Conservation (phyloP, 2,113 vertebrate species). For the Gambusia holbrooki region DNA sequence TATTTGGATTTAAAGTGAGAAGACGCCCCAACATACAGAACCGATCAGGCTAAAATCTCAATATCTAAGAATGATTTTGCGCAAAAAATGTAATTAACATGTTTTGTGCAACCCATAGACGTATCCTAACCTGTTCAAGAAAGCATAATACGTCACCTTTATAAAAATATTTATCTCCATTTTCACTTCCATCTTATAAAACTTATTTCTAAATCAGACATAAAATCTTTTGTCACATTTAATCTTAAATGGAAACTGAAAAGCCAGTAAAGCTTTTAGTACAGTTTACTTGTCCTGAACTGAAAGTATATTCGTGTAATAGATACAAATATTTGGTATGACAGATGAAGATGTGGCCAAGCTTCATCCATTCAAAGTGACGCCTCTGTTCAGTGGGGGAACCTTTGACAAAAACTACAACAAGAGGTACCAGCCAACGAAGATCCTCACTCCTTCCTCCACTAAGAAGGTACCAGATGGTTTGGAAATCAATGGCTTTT, state of each 20-base stretch:
- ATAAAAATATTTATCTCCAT: too few species aligned
- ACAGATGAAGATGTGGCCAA: constrained; percentile 33
- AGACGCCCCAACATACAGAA: too few species aligned
- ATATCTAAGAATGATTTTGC: too few species aligned
- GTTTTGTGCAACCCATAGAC: too few species aligned
- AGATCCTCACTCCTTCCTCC: constrained; percentile 66
- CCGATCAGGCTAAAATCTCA: too few species aligned
- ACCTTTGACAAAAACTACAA: constrained; percentile 83
- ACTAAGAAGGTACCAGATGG: constrained; percentile 71
- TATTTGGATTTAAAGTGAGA: too few species aligned
- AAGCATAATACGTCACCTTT: too few species aligned
- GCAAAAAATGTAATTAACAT: too few species aligned
- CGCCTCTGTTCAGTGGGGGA: constrained; percentile 75
- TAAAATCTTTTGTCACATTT: not conserved
- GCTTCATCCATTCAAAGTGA: constrained; percentile 69
- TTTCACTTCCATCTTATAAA: too few species aligned
- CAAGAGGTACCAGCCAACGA: constrained; percentile 71
- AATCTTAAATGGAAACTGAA: not conserved
- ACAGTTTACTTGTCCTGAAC: not conserved
- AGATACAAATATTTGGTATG: not conserved
- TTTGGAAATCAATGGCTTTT: too few species aligned
- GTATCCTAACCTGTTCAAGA: too few species aligned
- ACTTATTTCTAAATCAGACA: too few species aligned
- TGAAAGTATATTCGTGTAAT: not conserved
- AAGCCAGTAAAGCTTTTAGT: not conserved